Evolutionary conservation across 2,888 invertebrate species (phyloP).

Genomic region (Galerucella pusilla): DNA sequence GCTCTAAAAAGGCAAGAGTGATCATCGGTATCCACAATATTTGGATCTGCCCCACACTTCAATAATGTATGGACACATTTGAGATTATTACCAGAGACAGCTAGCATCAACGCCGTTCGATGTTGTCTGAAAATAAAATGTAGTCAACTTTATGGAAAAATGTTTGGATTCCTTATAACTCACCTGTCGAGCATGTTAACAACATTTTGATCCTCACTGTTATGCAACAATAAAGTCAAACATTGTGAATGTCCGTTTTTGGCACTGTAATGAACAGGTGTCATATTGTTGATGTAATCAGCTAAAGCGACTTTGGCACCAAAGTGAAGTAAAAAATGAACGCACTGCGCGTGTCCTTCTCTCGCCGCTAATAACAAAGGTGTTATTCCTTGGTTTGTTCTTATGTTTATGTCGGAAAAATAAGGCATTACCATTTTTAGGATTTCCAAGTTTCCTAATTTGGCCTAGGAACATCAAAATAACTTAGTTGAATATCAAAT

Average conservation of each 20-base stretch:
- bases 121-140: constrained; percentile 59
- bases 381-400: constrained; percentile 68
- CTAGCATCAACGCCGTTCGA: constrained; percentile 71
- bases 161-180: constrained; percentile 21
- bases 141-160: neutral
- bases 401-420: constrained; percentile 69
- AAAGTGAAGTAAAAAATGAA: constrained; percentile 68
- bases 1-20: constrained; percentile 72
- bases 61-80: constrained; percentile 69
- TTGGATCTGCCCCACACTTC: constrained; percentile 69
- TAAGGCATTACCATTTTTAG: constrained; percentile 67
- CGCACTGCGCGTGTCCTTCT: constrained; percentile 69
- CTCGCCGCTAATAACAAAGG: constrained; percentile 71
- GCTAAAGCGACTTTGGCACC: constrained; percentile 69
- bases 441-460: constrained; percentile 70
- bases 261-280: constrained; percentile 62
- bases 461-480: constrained; percentile 61
- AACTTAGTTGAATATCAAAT: too few species aligned
- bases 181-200: constrained; percentile 65
- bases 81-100: constrained; percentile 69
- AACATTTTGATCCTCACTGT: constrained; percentile 64
- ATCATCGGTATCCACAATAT: constrained; percentile 68
- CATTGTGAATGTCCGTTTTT: constrained; percentile 69
- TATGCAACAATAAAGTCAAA: constrained; percentile 67
- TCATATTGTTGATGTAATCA: constrained; percentile 59